These are phyloP conservation scores for Epizoanthus scotinus DNA, from an alignment of 92 coral and sea anemone species.

Conservation along the genomic window DNA sequence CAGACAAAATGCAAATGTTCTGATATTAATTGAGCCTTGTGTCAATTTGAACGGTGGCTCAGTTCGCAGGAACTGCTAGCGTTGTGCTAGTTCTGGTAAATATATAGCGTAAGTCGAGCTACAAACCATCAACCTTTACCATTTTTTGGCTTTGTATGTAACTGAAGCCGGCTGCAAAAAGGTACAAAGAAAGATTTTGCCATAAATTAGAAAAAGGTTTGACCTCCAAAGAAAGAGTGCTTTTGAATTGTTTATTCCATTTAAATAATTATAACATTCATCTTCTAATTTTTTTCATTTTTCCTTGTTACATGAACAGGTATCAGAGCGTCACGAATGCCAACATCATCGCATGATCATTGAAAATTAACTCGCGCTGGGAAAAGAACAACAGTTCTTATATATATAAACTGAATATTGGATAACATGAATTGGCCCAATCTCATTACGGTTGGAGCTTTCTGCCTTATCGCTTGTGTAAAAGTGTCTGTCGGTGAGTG, in stretches of 20 bases:
- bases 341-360: background rate
- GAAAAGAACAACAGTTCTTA: background rate
- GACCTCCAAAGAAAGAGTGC: slow-evolving; percentile 1
- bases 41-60: background rate
- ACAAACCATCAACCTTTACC: background rate
- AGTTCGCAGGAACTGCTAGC: background rate
- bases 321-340: slow-evolving; percentile 1
- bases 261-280: background rate
- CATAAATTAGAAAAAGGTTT: background rate
- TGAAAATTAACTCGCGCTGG: background rate
- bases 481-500: slow-evolving; percentile 30
- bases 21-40: slow-evolving; percentile 43
- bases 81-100: background rate
- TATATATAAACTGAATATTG: background rate
- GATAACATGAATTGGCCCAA: slow-evolving; percentile 13
- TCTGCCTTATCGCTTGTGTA: slow-evolving; percentile 16
- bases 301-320: background rate
- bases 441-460: background rate
- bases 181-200: background rate
- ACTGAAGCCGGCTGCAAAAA: slow-evolving; percentile 6
- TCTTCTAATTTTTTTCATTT: slow-evolving; percentile 6
- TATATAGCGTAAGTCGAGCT: background rate
- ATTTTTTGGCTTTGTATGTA: background rate
- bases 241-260: background rate
- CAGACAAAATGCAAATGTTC: slow-evolving; percentile 72